Evolutionary conservation across 2,113 vertebrate species (phyloP), one percentile per base, ranked within the genome.

Genomic region (Parus major): DNA sequence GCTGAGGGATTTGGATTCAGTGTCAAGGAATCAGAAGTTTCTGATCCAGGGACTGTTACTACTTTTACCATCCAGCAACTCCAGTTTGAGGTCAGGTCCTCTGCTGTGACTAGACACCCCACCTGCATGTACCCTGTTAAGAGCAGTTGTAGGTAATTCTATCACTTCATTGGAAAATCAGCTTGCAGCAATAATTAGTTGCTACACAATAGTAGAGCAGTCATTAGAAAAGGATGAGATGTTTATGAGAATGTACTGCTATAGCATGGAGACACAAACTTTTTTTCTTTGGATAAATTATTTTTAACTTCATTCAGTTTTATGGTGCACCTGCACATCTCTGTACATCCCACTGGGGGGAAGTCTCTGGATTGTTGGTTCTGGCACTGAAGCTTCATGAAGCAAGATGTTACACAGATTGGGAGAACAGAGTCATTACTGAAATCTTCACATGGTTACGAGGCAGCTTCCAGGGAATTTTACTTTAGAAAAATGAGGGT

Each of bases 261-360:
- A 4, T 6, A 82, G 33, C 27, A 35, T 36, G 49, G 77, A 65
- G 28, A 85, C 20, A 53, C 23, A 88, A 75, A 61, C 12, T 52
- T 47, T 80, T 82, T 63, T 59, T 46, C 25, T 36, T 68, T 47
- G 17, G 10, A 33, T 61, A 17, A 19, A 64, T 64, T 52, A 24
- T 49, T 84, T 94, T 93, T 70, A 6, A 39, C 55, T 70, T 59
- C 20, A 28, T n/a, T 61, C 21, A 17, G n/a, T 78, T 94, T 36
- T 75, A 28, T 36, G 23, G 27, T 7, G 0, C 0, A 0, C 11
- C 8, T 64, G 42, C 46, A 44, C 50, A 29, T 55, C 57, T 88
- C 47, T 90, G 3, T 41, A 16, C 16, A 20, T 66, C 60, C 42
- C 52, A 47, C 57, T 73, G 42, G 27, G 25, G 50, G 59, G 16